Evolutionary conservation across 2,888 invertebrate genomes (phyloP).

Genomic region (Keiferia lycopersicella): DNA sequence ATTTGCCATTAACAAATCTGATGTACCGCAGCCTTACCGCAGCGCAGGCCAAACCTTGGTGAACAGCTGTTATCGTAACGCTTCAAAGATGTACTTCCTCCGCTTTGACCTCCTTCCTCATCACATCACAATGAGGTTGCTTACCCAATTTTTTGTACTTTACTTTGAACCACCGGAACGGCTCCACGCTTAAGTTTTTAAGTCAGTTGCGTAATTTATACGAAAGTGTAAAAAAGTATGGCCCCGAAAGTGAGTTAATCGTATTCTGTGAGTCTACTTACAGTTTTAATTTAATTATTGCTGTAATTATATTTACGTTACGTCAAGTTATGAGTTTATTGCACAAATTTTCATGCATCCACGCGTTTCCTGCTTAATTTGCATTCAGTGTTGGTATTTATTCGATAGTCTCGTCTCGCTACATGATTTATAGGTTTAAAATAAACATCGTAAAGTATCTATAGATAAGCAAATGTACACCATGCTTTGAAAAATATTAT

Average conservation of each 20-base stretch:
- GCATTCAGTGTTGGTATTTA: conserved; percentile 30
- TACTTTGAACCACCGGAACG: conserved; percentile 48
- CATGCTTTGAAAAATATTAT: too few species aligned
- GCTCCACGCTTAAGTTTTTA: conserved; percentile 41
- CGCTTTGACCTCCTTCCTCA: conserved; percentile 29
- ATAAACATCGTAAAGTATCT: background rate
- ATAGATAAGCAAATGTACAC: too few species aligned
- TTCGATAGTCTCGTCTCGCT: background rate
- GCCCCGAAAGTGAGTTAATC: conserved; percentile 73
- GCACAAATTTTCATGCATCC: conserved; percentile 35
- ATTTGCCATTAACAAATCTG: too few species aligned
- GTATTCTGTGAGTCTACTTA: conserved; percentile 41
- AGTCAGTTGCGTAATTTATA: conserved; percentile 52
- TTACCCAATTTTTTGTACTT: conserved; percentile 20
- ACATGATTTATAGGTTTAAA: background rate
- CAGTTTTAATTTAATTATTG: conserved; percentile 24
- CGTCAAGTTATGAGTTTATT: conserved; percentile 33
- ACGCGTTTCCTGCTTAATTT: conserved; percentile 40
- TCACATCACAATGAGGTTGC: conserved; percentile 20
- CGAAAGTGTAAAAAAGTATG: conserved; percentile 65
- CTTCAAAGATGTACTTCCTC: conserved; percentile 14
- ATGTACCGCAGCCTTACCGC: too few species aligned
- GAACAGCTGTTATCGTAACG: background rate
- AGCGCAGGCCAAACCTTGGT: background rate
- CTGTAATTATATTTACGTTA: conserved; percentile 31